Base-by-base conservation (phyloP, 1,140 invertebrate species). In the Drosophila kanapiae region DNA sequence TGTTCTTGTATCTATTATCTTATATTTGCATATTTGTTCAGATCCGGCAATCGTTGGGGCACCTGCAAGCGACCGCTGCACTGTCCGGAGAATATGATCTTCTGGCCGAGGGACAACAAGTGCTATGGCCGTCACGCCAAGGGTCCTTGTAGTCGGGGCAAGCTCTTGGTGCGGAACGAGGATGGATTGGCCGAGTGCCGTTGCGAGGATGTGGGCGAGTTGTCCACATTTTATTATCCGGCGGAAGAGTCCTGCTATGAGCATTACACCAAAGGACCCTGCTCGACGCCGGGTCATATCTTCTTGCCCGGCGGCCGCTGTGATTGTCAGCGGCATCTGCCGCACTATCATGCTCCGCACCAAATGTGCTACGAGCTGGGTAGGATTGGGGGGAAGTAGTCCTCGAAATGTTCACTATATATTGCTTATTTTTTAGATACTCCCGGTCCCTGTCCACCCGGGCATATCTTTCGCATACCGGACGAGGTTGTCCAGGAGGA, bases 181-280 rank as follows among this genome's bases (percentile, higher is more conserved):
- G 94, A 95, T 74, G 94, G 94, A 0, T 68, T 96, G 5, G 94
- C 95, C 2, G 94, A 94, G 42, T 96, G 96, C 83, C 68, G 86
- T 4, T 95, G 95, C 60, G 93, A 94, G 4, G 70, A 91, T 1
- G 67, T 80, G 8, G 93, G 93, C 4, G 94, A 94, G 70, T 72
- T 95, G 33, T 82, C 88, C 14, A 80, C 92, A 10, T 95, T 94
- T 68, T 93, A 93, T 37, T 95, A 94, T 93, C 81, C 93, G 0
- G 88, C 81, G 6, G 94, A 94, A 33, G 94, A 94, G 8, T 94
- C 95, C 5, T 97, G 97, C 82, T 96, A 96, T 78, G 95, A 97
- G 77, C 96, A 96, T 86, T 97, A 95, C 80, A 96, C 96, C 0
- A 94, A 94, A 74, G 97, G 96, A 2, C 96, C 96, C 6, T 97